Conservation (phyloP, 2,113 vertebrate genomes). For the Neoarius graeffei region DNA sequence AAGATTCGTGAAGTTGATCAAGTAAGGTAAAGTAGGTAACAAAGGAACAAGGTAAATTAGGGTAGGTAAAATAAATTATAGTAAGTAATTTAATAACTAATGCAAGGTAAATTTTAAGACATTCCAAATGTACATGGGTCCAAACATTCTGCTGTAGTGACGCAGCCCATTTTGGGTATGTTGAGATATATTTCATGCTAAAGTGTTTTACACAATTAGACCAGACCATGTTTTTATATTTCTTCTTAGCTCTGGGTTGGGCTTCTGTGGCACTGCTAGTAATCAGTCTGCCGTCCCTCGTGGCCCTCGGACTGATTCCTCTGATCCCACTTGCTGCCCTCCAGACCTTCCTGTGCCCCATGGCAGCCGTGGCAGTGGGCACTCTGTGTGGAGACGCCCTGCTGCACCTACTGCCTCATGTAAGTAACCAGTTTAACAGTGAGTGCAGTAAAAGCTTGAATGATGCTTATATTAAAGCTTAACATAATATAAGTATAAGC, state of each 20-base stretch:
- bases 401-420: conserved; percentile 82
- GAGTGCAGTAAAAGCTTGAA: background rate
- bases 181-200: background rate
- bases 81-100: background rate
- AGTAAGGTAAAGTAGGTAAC: background rate
- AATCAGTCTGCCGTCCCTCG: conserved; percentile 73
- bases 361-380: conserved; percentile 81
- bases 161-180: background rate
- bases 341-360: conserved; percentile 73
- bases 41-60: background rate
- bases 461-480: no score
- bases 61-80: background rate
- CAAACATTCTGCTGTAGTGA: background rate
- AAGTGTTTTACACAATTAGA: background rate
- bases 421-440: conserved; percentile 54
- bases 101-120: background rate
- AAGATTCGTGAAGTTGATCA: background rate
- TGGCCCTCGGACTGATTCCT: conserved; percentile 71
- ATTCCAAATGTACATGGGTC: background rate
- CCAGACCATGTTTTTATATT: background rate
- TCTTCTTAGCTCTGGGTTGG: conserved; percentile 71
- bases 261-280: conserved; percentile 72
- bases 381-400: conserved; percentile 82
- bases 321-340: conserved; percentile 64
- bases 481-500: no score